Evolutionary conservation across 2,113 vertebrate genomes (phyloP), one percentile per base, ranked within the genome.

Genomic region (Setophaga kirtlandii): DNA sequence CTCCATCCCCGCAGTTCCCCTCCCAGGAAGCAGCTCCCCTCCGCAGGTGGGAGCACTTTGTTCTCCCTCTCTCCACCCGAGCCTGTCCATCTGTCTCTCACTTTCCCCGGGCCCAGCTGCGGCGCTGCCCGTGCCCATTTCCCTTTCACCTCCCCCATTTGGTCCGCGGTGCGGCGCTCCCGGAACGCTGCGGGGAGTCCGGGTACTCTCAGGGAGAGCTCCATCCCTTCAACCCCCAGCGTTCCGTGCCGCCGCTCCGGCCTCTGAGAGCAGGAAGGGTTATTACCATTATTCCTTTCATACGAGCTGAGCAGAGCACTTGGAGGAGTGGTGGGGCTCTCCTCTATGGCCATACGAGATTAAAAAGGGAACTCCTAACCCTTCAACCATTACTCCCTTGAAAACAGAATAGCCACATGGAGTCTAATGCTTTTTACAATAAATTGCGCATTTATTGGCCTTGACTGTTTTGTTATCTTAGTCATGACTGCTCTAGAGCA

Each of bases 381-480:
- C 12, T 37, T 62, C 46, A 23, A 7, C 4, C 17, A 11, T 23
- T n/a, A 11, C 7, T 7, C 6, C 8, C 22, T 70, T 81, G 33
- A 33, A 89, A 70, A 56, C 0, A 1, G 27, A 50, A 47, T 17
- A 49, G 7, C 10, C 35, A 56, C 23, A 30, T 11, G 2, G 4
- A 49, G 8, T 58, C 15, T 53, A 11, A 62, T 1, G 3, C 19
- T 50, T n/a, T 46, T 7, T 4, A 11, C 2, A 0, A 2, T 33
- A 53, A 50, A 25, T 7, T 23, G 6, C 56, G 2, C 35, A 24
- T 52, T 86, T 53, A n/a, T 52, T 20, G 1, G 17, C 39, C 12
- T 79, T 68, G 35, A 49, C 9, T 50, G 2, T 33, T 70, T 46
- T 30, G 18, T 39, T 73, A 5, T 64, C 84, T 49, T 24, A 41